Percentiles rank a stretch among this genome's conserved stretches.
Evolutionary conservation across 2,888 invertebrate species (phyloP).

Genomic region (Hemaris fuciformis): DNA sequence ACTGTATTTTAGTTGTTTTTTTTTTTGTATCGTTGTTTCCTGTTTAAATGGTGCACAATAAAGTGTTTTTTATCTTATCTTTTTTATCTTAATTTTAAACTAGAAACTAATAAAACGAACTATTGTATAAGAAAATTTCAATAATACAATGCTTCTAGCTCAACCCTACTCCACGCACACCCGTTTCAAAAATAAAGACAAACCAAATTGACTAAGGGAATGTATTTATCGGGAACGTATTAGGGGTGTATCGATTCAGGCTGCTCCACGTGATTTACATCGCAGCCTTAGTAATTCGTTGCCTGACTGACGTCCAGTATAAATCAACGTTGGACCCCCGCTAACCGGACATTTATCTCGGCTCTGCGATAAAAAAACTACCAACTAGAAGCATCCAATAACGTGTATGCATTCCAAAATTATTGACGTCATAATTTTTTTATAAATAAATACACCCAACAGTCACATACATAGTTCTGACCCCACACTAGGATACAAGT

Average conservation of each 20-base stretch:
- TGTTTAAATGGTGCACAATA: too few species aligned
- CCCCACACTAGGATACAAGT: too few species aligned
- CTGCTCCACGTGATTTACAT: constrained; percentile 74
- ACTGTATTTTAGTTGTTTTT: too few species aligned
- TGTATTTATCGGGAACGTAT: constrained; percentile 46
- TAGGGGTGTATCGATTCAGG: constrained; percentile 58
- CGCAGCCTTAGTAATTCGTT: constrained; percentile 73
- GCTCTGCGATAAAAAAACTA: constrained; percentile 66
- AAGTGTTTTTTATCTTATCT: too few species aligned
- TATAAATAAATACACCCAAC: too few species aligned
- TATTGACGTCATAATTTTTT: background rate
- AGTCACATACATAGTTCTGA: too few species aligned
- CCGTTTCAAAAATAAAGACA: background rate
- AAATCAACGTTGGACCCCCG: constrained; percentile 78
- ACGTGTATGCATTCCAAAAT: constrained; percentile 20
- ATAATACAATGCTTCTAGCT: too few species aligned
- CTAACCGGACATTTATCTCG: constrained; percentile 78
- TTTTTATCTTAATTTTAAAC: too few species aligned
- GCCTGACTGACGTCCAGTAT: constrained; percentile 73
- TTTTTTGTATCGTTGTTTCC: too few species aligned
- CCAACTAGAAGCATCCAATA: constrained; percentile 42
- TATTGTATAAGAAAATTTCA: too few species aligned
- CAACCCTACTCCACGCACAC: background rate
- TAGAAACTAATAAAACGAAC: too few species aligned
- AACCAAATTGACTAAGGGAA: constrained; percentile 16